Conservation (phyloP, 2,888 invertebrate species). For the Napeogenes sylphis region DNA sequence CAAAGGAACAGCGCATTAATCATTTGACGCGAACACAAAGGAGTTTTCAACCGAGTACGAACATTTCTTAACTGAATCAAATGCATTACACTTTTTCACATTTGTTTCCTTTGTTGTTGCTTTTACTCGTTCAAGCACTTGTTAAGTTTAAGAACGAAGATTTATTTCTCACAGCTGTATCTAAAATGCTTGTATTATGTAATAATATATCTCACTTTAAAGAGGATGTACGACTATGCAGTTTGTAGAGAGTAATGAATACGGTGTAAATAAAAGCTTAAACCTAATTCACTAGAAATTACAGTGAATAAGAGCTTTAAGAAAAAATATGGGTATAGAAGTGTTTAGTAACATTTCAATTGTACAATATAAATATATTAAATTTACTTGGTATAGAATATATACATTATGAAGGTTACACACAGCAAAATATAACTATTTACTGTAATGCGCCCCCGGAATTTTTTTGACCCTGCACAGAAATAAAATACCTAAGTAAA, state of each 20-base stretch:
- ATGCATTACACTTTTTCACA: slow-evolving; percentile 23
- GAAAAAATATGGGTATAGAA: too few species aligned
- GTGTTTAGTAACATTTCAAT: too few species aligned
- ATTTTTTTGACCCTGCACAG: too few species aligned
- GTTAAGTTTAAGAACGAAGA: slow-evolving; percentile 12
- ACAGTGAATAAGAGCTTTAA: too few species aligned
- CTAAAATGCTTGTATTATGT: slow-evolving; percentile 6
- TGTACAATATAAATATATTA: too few species aligned
- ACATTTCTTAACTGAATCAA: slow-evolving; percentile 57
- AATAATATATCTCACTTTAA: slow-evolving; percentile 3
- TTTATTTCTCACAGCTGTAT: slow-evolving; percentile 6
- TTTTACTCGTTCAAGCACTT: slow-evolving; percentile 19
- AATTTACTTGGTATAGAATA: too few species aligned
- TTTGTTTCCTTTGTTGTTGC: slow-evolving; percentile 20
- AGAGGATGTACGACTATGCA: slow-evolving; percentile 3
- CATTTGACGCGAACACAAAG: slow-evolving; percentile 54
- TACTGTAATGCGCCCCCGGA: too few species aligned
- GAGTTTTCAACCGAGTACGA: slow-evolving; percentile 37
- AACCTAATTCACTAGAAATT: too few species aligned
- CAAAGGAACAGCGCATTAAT: slow-evolving; percentile 64
- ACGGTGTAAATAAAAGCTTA: background rate
- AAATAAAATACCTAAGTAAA: too few species aligned
- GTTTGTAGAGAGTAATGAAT: slow-evolving; percentile 3
- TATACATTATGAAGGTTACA: too few species aligned
- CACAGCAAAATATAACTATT: too few species aligned